Evolutionary conservation across 23 tunicate species (phyloP), one percentile per base, ranked within the genome.

Genomic region (Trididemnum clinides): DNA sequence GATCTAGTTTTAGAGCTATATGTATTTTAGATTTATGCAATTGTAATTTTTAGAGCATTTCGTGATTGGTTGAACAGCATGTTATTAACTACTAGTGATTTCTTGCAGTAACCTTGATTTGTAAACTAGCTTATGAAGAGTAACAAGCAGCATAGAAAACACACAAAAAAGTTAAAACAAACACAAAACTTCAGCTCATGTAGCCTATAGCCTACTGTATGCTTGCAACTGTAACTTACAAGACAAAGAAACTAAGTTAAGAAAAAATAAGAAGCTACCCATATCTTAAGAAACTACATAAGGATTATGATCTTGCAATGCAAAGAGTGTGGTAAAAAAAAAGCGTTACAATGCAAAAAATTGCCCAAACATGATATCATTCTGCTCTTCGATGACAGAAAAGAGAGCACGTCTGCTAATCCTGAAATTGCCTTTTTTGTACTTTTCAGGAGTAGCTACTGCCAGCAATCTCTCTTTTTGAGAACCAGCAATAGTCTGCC

Each of bases 101-200:
- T 21, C 27, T 59, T 59, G 69, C 21, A 59, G 21, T 59, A 59
- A 44, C 10, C 54, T 7, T 44, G 54, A 44, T 44, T 44, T 44
- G 54, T 44, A 44, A 44, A 44, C 54, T 44, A 44, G 54, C 54
- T 44, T 7, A 15, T 59, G 27, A 12, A 12, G 4, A 18, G 4
- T 59, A 59, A 59, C 21, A 26, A 59, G 69, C 69, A 59, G 26
- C 69, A 59, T 59, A 12, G 26, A 59, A 21, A 59, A 59, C 26
- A 59, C 69, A 59, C 26, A 59, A 59, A 59, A 59, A 59, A 59
- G 21, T 59, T 59, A 7, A 15, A 70, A 70, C 38, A 33, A 70
- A 70, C 37, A 70, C 77, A 70, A 70, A 70, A 33, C 77, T 70
- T 70, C 77, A 70, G 77, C 77, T 70, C 21, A 63, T 63, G 15